phyloP scores from a whole-genome alignment of 2,888 invertebrate genomes.

The Rhagonycha fulva region DNA sequence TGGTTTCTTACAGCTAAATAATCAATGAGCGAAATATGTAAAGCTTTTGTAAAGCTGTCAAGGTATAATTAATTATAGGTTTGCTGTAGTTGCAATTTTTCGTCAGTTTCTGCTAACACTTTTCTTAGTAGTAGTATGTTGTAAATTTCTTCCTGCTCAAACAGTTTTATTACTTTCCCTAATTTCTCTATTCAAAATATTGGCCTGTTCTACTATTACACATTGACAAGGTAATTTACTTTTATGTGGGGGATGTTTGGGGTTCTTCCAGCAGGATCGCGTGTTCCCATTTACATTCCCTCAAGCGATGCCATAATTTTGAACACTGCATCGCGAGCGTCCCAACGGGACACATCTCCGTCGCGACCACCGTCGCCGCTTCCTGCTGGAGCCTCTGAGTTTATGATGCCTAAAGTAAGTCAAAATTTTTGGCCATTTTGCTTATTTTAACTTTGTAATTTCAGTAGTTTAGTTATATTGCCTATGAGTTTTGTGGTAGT shows the following conservation, averaged over 20 bases:
- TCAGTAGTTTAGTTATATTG: neutral
- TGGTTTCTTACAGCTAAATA: neutral
- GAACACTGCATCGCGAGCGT: conserved; percentile 44
- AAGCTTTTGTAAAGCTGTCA: conserved; percentile 11
- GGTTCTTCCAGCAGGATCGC: conserved; percentile 49
- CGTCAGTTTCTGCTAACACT: neutral
- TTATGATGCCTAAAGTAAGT: conserved; percentile 42
- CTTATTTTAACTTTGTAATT: neutral
- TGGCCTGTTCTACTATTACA: conserved; percentile 4
- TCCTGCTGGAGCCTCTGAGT: conserved; percentile 37
- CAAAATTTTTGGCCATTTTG: neutral
- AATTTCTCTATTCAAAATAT: neutral
- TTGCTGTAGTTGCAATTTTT: neutral
- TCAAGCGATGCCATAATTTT: conserved; percentile 37
- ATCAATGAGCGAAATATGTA: neutral
- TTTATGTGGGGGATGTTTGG: conserved; percentile 41
- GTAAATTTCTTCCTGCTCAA: neutral
- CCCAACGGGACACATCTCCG: conserved; percentile 43
- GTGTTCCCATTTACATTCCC: conserved; percentile 52
- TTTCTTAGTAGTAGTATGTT: neutral
- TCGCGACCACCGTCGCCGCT: conserved; percentile 45
- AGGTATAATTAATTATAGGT: conserved; percentile 2
- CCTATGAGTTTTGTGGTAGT: neutral
- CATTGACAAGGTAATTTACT: conserved; percentile 18
- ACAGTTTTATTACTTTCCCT: neutral